A percentile compares a stretch with the other conserved stretches of the same genome.
These are phyloP conservation scores for Hipposideros larvatus DNA, from an alignment of 2,797 vertebrate genomes.

Conservation along the genomic window DNA sequence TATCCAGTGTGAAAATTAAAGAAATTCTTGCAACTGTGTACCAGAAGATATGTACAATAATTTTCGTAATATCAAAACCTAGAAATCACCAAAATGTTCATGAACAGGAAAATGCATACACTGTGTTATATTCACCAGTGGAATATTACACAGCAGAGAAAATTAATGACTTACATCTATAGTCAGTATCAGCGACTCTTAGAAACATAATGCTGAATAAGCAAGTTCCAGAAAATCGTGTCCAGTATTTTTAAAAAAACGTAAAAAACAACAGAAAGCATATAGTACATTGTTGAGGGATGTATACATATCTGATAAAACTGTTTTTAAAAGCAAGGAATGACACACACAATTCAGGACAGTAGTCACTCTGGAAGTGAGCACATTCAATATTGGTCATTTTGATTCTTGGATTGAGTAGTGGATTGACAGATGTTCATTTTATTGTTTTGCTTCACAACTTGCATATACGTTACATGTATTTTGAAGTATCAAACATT, in stretches of 20 bases:
- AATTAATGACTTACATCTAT: constrained; percentile 9
- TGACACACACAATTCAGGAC: constrained; percentile 56
- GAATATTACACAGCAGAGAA: constrained; percentile 62
- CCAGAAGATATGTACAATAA: not conserved
- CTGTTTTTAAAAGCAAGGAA: constrained; percentile 36
- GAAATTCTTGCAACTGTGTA: constrained; percentile 47
- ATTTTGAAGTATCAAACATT: constrained; percentile 43
- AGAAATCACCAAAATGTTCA: constrained; percentile 39
- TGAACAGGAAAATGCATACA: constrained; percentile 42
- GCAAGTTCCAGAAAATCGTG: constrained; percentile 30
- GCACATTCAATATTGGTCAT: constrained; percentile 16
- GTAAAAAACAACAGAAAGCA: constrained; percentile 43
- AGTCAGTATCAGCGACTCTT: not conserved
- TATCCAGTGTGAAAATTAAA: not conserved
- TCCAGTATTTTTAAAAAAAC: not conserved
- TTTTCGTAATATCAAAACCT: constrained; percentile 10
- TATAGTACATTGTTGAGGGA: constrained; percentile 16
- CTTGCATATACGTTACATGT: constrained; percentile 32
- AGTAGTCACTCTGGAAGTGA: not conserved
- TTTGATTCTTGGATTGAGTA: constrained; percentile 31
- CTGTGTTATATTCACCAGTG: constrained; percentile 5
- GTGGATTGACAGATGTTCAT: not conserved
- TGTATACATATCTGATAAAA: constrained; percentile 47
- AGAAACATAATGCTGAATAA: constrained; percentile 55
- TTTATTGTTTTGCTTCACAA: constrained; percentile 57